Percentiles rank a stretch among this genome's conserved stretches.
Evolutionary conservation across 2,113 vertebrate genomes (phyloP).

Genomic region (Gallinago jamesoni): DNA sequence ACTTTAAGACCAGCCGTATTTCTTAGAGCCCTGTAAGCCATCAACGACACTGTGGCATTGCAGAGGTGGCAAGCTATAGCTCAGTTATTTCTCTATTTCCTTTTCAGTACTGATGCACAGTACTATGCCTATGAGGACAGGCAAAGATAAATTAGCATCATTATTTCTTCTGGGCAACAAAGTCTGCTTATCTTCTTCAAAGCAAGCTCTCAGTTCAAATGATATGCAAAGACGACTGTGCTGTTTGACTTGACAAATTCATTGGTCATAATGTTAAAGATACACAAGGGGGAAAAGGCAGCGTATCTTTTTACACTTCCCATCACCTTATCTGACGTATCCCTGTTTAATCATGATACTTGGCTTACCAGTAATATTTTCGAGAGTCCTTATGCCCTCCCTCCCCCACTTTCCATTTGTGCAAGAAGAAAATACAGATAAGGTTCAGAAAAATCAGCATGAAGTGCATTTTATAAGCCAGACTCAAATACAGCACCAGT

Average conservation of each 20-base stretch:
- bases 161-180: conserved; percentile 59
- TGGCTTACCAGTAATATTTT: conserved; percentile 28
- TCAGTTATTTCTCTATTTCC: conserved; percentile 50
- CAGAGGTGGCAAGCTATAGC: not conserved
- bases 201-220: conserved; percentile 65
- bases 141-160: conserved; percentile 71
- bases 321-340: conserved; percentile 57
- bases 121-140: conserved; percentile 24
- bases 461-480: not conserved
- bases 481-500: not conserved
- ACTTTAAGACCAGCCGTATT: not conserved
- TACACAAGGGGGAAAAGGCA: conserved; percentile 39
- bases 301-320: conserved; percentile 64
- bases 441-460: conserved; percentile 23
- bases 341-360: conserved; percentile 48
- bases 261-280: conserved; percentile 74
- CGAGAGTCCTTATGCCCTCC: not conserved
- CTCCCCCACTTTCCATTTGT: not conserved
- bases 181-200: conserved; percentile 66
- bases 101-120: conserved; percentile 1
- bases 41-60: not conserved
- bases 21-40: not conserved
- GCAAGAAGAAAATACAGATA: conserved; percentile 25
- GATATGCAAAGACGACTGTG: conserved; percentile 63
- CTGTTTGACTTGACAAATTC: conserved; percentile 71